A percentile compares a stretch with the other conserved stretches of the same genome.
These are phyloP conservation scores for Ardeotis arabs DNA, from an alignment of 2,113 vertebrate genomes.

Conservation along the genomic window DNA sequence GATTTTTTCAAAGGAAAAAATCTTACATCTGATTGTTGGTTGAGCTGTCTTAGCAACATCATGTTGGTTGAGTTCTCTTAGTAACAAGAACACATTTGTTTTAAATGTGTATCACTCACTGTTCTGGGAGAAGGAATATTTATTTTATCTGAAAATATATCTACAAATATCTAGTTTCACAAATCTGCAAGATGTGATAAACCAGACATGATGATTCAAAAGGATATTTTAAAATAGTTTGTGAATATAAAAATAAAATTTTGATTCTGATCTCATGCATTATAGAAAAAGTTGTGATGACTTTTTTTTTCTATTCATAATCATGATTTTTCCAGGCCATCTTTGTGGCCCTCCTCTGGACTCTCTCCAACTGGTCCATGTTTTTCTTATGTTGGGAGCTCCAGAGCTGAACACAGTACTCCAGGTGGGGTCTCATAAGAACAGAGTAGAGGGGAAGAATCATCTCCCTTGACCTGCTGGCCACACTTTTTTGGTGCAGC, in stretches of 20 bases:
- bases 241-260: neutral
- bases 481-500: too few relatives aligned
- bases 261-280: neutral
- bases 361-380: too few relatives aligned
- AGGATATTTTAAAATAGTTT: neutral
- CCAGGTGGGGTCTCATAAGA: too few relatives aligned
- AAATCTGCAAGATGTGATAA: neutral
- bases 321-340: too few relatives aligned
- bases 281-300: neutral
- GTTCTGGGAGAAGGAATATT: neutral
- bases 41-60: neutral
- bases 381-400: too few relatives aligned
- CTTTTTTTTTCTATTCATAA: neutral
- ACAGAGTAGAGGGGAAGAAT: too few relatives aligned
- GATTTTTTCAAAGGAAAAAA: neutral
- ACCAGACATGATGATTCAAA: neutral
- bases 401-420: too few relatives aligned
- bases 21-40: neutral
- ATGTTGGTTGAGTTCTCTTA: neutral
- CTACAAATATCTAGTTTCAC: neutral
- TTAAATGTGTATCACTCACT: neutral
- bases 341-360: too few relatives aligned
- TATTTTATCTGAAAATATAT: neutral
- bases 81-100: neutral
- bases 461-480: too few relatives aligned